Conservation (phyloP, 1,140 invertebrate genomes). For the Rhyzopertha dominica region DNA sequence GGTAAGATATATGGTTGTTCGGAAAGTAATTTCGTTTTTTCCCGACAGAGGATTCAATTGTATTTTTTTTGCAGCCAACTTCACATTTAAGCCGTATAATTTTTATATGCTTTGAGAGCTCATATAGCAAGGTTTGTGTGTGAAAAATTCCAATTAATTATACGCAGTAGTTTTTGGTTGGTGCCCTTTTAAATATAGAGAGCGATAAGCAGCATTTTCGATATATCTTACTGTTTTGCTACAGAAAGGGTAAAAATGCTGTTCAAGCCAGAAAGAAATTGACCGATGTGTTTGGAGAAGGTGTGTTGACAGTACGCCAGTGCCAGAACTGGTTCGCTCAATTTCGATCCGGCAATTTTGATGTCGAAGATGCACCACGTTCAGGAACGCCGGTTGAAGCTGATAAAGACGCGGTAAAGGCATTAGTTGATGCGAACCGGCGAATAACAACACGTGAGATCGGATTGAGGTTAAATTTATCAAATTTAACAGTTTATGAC, state of each 20-base stretch:
- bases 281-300: too few relatives aligned
- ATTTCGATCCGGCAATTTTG: constrained; percentile 6
- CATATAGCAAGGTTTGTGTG: constrained; percentile 1
- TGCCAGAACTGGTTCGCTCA: too few relatives aligned
- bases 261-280: too few relatives aligned
- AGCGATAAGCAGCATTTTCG: constrained; percentile 4
- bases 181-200: constrained; percentile 4
- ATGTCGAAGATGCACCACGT: constrained; percentile 3
- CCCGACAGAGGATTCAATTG: constrained; percentile 1
- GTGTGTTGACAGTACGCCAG: too few relatives aligned
- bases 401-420: constrained; percentile 1
- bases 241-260: background rate
- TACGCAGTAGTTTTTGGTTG: constrained; percentile 5
- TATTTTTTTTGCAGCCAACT: constrained; percentile 2
- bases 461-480: constrained; percentile 2
- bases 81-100: constrained; percentile 4
- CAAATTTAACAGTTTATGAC: background rate
- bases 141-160: constrained; percentile 5
- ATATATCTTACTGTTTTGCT: background rate
- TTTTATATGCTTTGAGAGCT: constrained; percentile 5
- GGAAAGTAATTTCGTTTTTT: constrained; percentile 10
- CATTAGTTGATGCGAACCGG: constrained; percentile 1
- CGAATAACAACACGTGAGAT: constrained; percentile 2
- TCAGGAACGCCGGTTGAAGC: constrained; percentile 2
- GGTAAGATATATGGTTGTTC: constrained; percentile 8